Conservation (phyloP, 2,797 vertebrate species). For the Melanotaenia parkinsoni region DNA sequence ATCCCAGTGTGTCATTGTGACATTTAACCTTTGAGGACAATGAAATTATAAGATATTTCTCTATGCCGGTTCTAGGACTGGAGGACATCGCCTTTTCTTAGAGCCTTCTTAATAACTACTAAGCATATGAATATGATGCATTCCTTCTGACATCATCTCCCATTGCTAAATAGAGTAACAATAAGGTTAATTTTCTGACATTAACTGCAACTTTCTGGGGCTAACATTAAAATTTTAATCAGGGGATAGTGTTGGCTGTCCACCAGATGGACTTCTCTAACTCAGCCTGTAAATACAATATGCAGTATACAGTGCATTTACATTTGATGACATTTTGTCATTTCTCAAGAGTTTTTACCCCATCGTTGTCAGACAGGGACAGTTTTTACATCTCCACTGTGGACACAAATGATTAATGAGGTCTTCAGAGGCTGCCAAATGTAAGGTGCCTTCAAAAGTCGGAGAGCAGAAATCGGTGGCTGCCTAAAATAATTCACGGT, state of each 20-base stretch:
- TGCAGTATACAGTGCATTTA: not conserved
- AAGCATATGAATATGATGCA: too few relatives aligned
- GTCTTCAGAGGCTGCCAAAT: conserved; percentile 20
- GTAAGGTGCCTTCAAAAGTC: not conserved
- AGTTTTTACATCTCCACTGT: conserved; percentile 9
- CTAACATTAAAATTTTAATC: too few relatives aligned
- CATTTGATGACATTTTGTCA: not conserved
- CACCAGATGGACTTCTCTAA: not conserved
- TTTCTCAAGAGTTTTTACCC: not conserved
- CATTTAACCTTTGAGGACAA: not conserved
- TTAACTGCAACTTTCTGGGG: too few relatives aligned
- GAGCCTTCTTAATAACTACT: too few relatives aligned
- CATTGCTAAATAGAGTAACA: too few relatives aligned
- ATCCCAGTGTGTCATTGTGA: not conserved
- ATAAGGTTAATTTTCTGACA: too few relatives aligned
- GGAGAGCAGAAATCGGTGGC: conserved; percentile 7
- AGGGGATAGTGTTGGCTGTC: not conserved
- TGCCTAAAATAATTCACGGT: conserved; percentile 7
- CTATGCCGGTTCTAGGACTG: too few relatives aligned
- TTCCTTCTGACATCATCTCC: too few relatives aligned
- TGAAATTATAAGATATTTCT: too few relatives aligned
- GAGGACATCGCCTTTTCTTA: too few relatives aligned
- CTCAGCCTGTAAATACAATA: not conserved
- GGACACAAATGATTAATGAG: conserved; percentile 7
- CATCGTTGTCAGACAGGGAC: not conserved